Evolutionary conservation across 2,888 invertebrate species (phyloP), one percentile per base, ranked within the genome.

Genomic region (Tiphia femorata): DNA sequence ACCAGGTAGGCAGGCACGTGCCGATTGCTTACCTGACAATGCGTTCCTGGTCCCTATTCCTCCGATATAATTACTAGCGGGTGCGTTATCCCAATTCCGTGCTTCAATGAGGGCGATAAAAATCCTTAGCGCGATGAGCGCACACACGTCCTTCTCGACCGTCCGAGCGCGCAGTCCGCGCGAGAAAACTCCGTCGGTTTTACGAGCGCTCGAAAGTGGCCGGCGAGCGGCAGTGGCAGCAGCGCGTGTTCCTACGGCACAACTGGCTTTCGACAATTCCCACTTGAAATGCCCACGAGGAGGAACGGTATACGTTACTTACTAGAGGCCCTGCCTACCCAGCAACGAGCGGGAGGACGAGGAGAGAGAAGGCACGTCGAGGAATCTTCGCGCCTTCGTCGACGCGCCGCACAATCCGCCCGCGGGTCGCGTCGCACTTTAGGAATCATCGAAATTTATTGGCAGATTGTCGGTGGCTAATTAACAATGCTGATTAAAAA

Each of bases 191-290:
- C n/a, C n/a, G 62, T 21, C 59, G 53, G 25, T 69, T 41, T 69
- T 65, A 69, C 62, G 68, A 58, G 55, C 69, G 53, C 62, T 66
- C 52, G 68, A 69, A 66, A 68, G 66, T 63, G 49, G n/a, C 54
- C 60, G 64, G 58, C 63, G 58, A 64, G 56, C 63, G 60, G 60
- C 57, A 58, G 53, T 62, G 66, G 57, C 74, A 51, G 64, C 44
- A 27, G 53, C 72, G 74, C 68, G 72, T 74, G 72, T 69, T 66
- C 72, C 73, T 73, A 62, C 77, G 35, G 56, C 59, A 67, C 70
- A 72, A 78, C 78, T 77, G 77, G 72, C 77, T 76, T 68, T 70
- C 72, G 69, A 72, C 75, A 73, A 78, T 76, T 76, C 76, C 76
- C 70, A 72, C 68, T 74, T 72, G 78, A 77, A 78, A 78, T 78